These are phyloP conservation scores for Harpalus rubripes DNA, from an alignment of 2,888 invertebrate species.

Conservation along the genomic window DNA sequence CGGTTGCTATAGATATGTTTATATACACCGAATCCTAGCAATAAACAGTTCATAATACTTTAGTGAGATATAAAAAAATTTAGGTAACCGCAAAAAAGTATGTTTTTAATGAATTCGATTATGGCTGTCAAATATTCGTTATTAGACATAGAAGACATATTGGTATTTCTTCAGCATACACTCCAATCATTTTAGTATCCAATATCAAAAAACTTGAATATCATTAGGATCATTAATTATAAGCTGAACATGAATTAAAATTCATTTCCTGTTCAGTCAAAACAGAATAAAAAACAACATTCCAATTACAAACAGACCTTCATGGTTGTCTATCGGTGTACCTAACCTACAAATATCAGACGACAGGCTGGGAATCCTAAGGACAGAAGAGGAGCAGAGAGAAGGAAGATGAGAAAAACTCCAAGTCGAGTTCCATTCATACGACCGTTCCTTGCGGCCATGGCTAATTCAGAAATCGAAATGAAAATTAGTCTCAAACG, in stretches of 20 bases:
- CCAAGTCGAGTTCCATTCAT: conserved; percentile 69
- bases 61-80: background rate
- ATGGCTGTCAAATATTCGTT: background rate
- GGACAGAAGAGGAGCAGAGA: conserved; percentile 8
- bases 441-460: conserved; percentile 72
- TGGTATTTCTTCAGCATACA: conserved; percentile 2
- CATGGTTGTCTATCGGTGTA: conserved; percentile 42
- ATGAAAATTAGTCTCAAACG: conserved; percentile 70
- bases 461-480: conserved; percentile 74
- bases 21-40: too few relatives aligned
- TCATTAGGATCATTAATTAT: conserved; percentile 65
- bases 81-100: background rate
- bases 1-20: too few relatives aligned
- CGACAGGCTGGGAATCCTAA: background rate
- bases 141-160: background rate
- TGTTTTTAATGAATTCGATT: background rate
- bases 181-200: conserved; percentile 10
- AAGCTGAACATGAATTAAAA: conserved; percentile 54
- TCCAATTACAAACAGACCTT: conserved; percentile 61
- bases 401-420: conserved; percentile 44
- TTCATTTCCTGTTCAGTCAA: conserved; percentile 63
- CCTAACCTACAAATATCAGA: conserved; percentile 48
- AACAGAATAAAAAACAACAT: conserved; percentile 61
- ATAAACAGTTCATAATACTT: too few relatives aligned
- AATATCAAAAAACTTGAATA: conserved; percentile 58